phyloP scores from a whole-genome alignment of 2,797 vertebrate species.

The Carduelis carduelis region DNA sequence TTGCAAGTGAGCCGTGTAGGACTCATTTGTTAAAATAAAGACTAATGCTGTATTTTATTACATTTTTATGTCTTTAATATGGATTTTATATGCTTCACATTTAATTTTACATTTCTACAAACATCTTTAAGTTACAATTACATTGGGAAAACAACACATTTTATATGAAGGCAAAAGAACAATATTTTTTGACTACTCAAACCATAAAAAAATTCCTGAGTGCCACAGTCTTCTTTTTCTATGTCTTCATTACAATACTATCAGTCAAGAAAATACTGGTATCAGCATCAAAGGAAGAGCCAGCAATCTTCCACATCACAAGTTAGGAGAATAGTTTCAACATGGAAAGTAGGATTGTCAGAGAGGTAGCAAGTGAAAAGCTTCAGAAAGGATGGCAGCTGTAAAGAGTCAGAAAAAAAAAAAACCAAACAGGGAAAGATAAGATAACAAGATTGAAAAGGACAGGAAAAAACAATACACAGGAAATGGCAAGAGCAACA shows the following conservation, averaged over 20 bases:
- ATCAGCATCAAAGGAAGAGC: not conserved
- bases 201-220: not conserved
- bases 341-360: not conserved
- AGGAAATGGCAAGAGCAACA: not conserved
- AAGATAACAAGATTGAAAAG: constrained; percentile 3
- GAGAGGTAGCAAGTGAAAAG: constrained; percentile 18
- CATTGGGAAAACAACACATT: not conserved
- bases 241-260: constrained; percentile 3
- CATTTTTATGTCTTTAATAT: constrained; percentile 24
- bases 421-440: not conserved
- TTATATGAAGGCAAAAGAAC: not conserved
- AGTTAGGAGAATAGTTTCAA: not conserved
- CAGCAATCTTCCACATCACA: constrained; percentile 16
- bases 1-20: not conserved
- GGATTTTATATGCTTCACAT: not conserved
- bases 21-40: constrained; percentile 19
- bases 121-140: constrained; percentile 6
- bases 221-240: constrained; percentile 13
- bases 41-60: constrained; percentile 26
- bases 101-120: constrained; percentile 34
- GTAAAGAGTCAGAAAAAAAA: not conserved
- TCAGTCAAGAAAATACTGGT: not conserved
- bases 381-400: constrained; percentile 20
- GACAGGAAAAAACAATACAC: not conserved
- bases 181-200: not conserved